Percentiles rank a stretch among this genome's conserved stretches.
Evolutionary conservation across 1,140 invertebrate genomes (phyloP).

Genomic region (Eriocheir sinensis): DNA sequence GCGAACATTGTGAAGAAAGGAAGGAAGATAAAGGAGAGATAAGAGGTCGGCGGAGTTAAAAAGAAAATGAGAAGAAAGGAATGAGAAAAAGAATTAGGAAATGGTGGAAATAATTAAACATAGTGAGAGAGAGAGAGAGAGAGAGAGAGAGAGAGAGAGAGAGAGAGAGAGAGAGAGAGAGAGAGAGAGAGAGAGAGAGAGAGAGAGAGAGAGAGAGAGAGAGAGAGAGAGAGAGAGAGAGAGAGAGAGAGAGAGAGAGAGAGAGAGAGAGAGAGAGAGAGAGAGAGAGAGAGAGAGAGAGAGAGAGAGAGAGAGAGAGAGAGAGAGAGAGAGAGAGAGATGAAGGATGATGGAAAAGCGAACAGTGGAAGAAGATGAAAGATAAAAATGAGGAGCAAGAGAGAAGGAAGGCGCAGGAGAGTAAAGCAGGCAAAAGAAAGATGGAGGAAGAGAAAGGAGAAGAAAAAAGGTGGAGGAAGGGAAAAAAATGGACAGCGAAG

Average conservation of each 20-base stretch:
- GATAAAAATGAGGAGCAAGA: background rate
- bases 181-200: background rate
- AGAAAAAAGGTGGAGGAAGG: background rate
- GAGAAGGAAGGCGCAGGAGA: background rate
- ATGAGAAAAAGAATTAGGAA: no score
- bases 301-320: background rate
- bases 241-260: no score
- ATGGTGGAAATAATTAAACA: no score
- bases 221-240: no score
- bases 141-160: conserved; percentile 19
- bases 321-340: background rate
- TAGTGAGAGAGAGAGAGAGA: conserved; percentile 2
- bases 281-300: conserved; percentile 9
- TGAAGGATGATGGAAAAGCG: background rate
- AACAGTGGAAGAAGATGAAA: background rate
- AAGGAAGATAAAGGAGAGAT: no score
- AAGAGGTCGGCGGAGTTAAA: no score
- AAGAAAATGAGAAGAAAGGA: no score
- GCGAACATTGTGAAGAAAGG: no score
- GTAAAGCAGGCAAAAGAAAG: background rate
- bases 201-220: no score
- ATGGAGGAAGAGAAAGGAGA: background rate
- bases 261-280: no score
- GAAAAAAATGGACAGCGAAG: background rate
- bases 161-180: background rate